Evolutionary conservation across 2,888 invertebrate genomes (phyloP).

Genomic region (Antitype chi): DNA sequence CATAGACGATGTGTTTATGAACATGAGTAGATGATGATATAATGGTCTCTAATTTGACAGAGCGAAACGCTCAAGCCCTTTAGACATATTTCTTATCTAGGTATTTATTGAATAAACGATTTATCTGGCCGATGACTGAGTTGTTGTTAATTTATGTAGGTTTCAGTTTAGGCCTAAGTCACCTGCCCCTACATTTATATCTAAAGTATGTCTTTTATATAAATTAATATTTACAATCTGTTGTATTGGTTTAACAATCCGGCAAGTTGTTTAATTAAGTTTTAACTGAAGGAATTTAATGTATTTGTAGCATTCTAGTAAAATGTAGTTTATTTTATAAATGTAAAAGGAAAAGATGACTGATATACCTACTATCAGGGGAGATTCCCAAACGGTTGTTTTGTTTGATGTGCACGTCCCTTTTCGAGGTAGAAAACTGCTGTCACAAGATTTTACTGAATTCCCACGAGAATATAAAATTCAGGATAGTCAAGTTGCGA

Average conservation of each 20-base stretch:
- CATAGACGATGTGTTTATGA: neutral
- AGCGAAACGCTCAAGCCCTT: neutral
- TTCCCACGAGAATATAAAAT: constrained; percentile 57
- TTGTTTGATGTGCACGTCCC: constrained; percentile 60
- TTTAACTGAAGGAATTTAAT: constrained; percentile 16
- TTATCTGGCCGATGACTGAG: constrained; percentile 15
- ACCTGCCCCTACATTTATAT: constrained; percentile 10
- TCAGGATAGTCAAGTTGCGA: constrained; percentile 56
- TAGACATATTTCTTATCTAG: neutral
- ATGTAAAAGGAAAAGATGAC: constrained; percentile 52
- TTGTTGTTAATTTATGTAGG: constrained; percentile 21
- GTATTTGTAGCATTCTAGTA: constrained; percentile 15
- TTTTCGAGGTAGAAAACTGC: constrained; percentile 58
- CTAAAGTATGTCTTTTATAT: constrained; percentile 24
- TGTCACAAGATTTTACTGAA: constrained; percentile 58
- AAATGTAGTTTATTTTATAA: constrained; percentile 42
- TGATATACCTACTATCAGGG: constrained; percentile 57
- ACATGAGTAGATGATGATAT: constrained; percentile 3
- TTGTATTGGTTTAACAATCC: neutral
- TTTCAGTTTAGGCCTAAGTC: constrained; percentile 56
- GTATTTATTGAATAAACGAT: constrained; percentile 23
- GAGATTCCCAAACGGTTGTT: constrained; percentile 53
- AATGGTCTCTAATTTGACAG: neutral
- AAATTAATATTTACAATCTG: constrained; percentile 4
- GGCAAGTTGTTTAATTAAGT: neutral